Conservation (phyloP, 2,888 invertebrate genomes). For the Phanerotoma sp. region DNA sequence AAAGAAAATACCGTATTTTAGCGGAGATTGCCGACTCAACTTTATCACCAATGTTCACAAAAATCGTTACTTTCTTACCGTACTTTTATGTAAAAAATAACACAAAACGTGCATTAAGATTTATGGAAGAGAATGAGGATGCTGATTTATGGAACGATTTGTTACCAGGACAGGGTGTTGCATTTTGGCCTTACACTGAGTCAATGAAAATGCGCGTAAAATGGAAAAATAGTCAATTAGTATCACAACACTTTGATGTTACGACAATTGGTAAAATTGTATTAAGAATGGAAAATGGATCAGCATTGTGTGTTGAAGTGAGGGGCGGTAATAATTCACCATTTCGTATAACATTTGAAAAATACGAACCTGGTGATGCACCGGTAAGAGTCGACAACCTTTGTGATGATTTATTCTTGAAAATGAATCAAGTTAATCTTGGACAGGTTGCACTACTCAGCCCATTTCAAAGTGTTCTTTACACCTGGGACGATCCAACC, state of each 20-base stretch:
- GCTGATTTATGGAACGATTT: constrained; percentile 83
- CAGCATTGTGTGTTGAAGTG: constrained; percentile 71
- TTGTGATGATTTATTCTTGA: constrained; percentile 78
- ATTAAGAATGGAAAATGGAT: constrained; percentile 79
- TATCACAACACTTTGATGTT: constrained; percentile 77
- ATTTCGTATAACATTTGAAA: constrained; percentile 73
- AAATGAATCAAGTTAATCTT: constrained; percentile 69
- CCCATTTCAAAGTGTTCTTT: constrained; percentile 73
- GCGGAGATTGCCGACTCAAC: constrained; percentile 71
- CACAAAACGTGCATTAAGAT: constrained; percentile 64
- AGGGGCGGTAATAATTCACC: constrained; percentile 73
- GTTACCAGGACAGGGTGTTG: constrained; percentile 66
- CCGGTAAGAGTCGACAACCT: constrained; percentile 83
- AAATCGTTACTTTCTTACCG: constrained; percentile 76
- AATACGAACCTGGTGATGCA: constrained; percentile 76
- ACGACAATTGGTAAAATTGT: constrained; percentile 71
- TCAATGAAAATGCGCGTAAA: constrained; percentile 81
- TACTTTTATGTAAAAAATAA: constrained; percentile 78
- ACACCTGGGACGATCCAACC: constrained; percentile 85
- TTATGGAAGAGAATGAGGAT: constrained; percentile 84
- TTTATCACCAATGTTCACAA: constrained; percentile 73
- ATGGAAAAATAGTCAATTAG: constrained; percentile 72
- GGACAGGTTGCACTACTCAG: constrained; percentile 73
- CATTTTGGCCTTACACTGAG: constrained; percentile 82
- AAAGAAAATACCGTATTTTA: constrained; percentile 72